Evolutionary conservation across 53 echinoderm and acorn worm species (phyloP).

Genomic region (Antedon mediterranea): DNA sequence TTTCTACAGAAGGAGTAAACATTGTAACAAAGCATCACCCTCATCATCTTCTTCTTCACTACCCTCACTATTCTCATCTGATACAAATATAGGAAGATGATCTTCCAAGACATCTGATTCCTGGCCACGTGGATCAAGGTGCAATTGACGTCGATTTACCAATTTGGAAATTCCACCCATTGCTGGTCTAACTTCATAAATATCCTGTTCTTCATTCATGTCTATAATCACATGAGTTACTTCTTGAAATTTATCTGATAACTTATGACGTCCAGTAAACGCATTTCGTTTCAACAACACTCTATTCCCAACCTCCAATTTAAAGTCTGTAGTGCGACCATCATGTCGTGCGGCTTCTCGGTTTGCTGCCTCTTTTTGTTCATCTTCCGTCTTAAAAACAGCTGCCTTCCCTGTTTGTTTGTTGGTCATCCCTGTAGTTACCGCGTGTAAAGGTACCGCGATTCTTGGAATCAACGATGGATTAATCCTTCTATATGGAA

Average conservation of each 20-base stretch:
- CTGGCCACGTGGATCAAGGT: constrained; percentile 13
- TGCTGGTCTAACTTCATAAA: constrained; percentile 8
- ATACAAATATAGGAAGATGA: too few relatives aligned
- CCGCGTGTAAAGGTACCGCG: too few relatives aligned
- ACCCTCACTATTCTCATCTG: too few relatives aligned
- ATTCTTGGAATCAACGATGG: too few relatives aligned
- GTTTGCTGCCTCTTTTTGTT: background rate
- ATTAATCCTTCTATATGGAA: too few relatives aligned
- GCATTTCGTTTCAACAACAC: background rate
- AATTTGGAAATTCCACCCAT: constrained; percentile 1
- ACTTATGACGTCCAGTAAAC: constrained; percentile 7
- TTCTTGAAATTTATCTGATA: background rate
- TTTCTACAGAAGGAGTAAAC: too few relatives aligned
- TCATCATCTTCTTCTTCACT: too few relatives aligned
- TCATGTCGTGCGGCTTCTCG: background rate
- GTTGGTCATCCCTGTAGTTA: too few relatives aligned
- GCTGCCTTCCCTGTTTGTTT: too few relatives aligned
- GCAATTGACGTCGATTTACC: constrained; percentile 9
- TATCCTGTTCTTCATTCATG: constrained; percentile 14
- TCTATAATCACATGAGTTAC: background rate
- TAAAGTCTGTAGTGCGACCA: background rate
- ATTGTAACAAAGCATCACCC: too few relatives aligned
- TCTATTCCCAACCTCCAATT: background rate
- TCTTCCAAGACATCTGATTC: too few relatives aligned
- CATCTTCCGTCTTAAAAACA: too few relatives aligned